phyloP scores from a whole-genome alignment of 2,113 vertebrate genomes.

The Uria lomvia region DNA sequence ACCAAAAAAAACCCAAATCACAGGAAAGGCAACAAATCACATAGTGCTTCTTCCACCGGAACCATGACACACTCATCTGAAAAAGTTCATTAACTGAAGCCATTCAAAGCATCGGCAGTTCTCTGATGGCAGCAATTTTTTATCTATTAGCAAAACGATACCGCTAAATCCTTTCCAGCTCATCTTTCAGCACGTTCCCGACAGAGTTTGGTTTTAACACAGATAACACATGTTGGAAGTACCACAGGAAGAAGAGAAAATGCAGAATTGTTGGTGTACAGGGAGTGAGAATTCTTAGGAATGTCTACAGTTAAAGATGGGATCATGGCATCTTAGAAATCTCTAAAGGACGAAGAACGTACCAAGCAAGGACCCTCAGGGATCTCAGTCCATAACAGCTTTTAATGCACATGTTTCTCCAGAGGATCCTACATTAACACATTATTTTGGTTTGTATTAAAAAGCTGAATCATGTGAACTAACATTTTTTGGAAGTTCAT shows the following conservation, averaged over 20 bases:
- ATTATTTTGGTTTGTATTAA: background rate
- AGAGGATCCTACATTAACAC: background rate
- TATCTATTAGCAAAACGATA: background rate
- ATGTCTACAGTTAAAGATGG: background rate
- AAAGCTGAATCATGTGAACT: background rate
- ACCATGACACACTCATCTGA: background rate
- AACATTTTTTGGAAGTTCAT: background rate
- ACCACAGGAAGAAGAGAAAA: background rate
- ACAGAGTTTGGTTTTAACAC: background rate
- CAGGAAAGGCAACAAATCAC: background rate
- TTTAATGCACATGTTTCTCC: background rate
- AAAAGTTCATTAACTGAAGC: background rate
- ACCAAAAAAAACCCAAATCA: background rate
- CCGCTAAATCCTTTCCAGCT: background rate
- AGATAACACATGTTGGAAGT: background rate
- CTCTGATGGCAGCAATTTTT: background rate
- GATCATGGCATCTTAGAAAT: fast-evolving
- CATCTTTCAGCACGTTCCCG: background rate
- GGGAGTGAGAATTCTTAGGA: background rate
- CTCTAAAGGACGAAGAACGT: background rate
- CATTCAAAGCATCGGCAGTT: background rate
- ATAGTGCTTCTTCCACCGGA: background rate
- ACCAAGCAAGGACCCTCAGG: background rate
- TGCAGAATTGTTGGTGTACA: background rate
- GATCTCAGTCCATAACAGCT: background rate